Base-by-base conservation (phyloP, 2,113 vertebrate genomes). In the Petrocephalus microphthalmus region DNA sequence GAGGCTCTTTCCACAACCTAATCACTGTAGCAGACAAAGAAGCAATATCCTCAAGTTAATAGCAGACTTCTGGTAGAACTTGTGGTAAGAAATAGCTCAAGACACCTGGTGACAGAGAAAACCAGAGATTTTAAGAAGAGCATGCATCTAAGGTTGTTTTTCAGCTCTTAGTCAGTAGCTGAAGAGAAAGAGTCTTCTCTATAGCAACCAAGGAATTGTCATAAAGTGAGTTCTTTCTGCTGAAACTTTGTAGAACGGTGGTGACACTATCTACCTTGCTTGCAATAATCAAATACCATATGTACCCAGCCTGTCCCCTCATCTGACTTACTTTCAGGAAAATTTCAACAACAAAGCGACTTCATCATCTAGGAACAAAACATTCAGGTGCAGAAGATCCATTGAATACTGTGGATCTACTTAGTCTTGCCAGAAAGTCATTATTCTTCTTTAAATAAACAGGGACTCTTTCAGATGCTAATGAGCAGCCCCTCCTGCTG, bases 391-490 rank as follows among this genome's bases (percentile, higher is more conserved):
- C 22, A 42, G 89, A 90, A 91, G 85, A 85, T 85, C 89, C 13
- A 37, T 87, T 53, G 85, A 81, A 84, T 74, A 87, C 67, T 17
- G 25, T 88, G 82, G 47, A 89, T 33, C 20, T 3, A 78, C 33
- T 85, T 91, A 87, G 56, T 53, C 78, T 67, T 78, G 86, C 19
- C 53, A 7, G 42, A 5, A 22, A 42, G 20, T 67, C 8, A 56
- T 88, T 47, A 53, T 20, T 88, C 25, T 74, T 88, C 25, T 56
- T 88, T 82, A 45, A 83, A 52, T 89, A 88, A 90, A 90, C 90
- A 89, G 88, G 83, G 33, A 57, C 86, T 87, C 89, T 92, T 95
- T 95, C 88, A 92, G 33, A 95, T 94, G 93, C 84, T 92, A 93
- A 95, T 93, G 52, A 93, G 89, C 47, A 57, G 37, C 53, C 19